A percentile compares a stretch with the other conserved stretches of the same genome.
These are phyloP conservation scores for Mechanitis mazaeus DNA, from an alignment of 2,888 invertebrate genomes.

Conservation along the genomic window DNA sequence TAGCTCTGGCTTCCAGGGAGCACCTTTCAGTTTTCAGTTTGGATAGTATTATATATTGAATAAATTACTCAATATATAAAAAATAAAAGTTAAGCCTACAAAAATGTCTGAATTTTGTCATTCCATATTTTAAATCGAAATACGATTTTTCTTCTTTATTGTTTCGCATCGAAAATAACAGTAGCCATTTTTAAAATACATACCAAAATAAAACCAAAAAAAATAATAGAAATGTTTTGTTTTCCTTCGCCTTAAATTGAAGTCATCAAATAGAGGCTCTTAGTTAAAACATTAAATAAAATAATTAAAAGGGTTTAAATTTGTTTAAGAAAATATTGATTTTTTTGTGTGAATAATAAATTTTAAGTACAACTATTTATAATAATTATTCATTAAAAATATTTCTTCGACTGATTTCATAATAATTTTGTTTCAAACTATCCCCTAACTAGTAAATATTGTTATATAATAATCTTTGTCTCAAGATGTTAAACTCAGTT, in stretches of 20 bases:
- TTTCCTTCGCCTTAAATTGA: conserved; percentile 19
- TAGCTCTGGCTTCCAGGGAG: conserved; percentile 75
- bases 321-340: background rate
- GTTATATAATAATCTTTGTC: no score
- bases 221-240: conserved; percentile 23
- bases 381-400: background rate
- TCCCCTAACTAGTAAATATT: conserved; percentile 1
- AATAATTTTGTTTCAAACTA: conserved; percentile 40
- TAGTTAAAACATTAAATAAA: background rate
- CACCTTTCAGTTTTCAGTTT: conserved; percentile 83
- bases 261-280: background rate
- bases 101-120: conserved; percentile 34
- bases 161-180: conserved; percentile 10
- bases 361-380: background rate
- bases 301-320: background rate
- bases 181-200: conserved; percentile 12
- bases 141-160: conserved; percentile 11
- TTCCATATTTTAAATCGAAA: conserved; percentile 29
- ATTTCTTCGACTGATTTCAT: conserved; percentile 53
- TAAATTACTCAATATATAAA: conserved; percentile 1
- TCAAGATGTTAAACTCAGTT: no score
- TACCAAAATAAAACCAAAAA: conserved; percentile 32
- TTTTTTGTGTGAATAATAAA: background rate
- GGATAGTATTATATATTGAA: conserved; percentile 56
- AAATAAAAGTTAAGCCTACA: conserved; percentile 16